phyloP scores from a whole-genome alignment of 1,140 invertebrate genomes.

The Leptinotarsa defecta region DNA sequence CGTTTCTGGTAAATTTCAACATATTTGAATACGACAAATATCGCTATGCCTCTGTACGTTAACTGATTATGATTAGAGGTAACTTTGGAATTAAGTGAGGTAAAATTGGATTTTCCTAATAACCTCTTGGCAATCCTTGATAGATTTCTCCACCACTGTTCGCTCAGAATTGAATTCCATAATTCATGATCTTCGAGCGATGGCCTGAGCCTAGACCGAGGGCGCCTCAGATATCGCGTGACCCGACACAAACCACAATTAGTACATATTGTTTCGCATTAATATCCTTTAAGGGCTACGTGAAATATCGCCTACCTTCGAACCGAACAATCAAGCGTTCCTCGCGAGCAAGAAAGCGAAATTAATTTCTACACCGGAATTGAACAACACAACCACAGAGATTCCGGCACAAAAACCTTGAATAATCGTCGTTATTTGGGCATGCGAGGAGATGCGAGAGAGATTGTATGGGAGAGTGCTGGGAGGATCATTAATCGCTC shows the following conservation, averaged over 20 bases:
- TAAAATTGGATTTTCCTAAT: too few species aligned
- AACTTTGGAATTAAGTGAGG: too few species aligned
- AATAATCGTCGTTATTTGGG: neutral
- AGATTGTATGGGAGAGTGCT: too few species aligned
- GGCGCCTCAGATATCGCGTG: slow-evolving; percentile 11
- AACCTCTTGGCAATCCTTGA: too few species aligned
- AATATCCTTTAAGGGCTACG: slow-evolving; percentile 14
- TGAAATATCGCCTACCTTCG: slow-evolving; percentile 12
- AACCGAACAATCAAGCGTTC: slow-evolving; percentile 3
- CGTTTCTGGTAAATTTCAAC: too few species aligned
- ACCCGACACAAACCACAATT: slow-evolving; percentile 13
- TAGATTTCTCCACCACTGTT: neutral
- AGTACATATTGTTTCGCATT: slow-evolving; percentile 17
- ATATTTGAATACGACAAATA: too few species aligned
- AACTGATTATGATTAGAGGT: too few species aligned
- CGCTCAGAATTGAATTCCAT: neutral
- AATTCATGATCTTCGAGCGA: neutral
- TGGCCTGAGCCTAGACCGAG: neutral
- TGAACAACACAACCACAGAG: neutral
- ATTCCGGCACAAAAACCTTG: neutral
- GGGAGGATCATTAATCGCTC: too few species aligned
- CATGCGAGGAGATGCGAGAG: neutral
- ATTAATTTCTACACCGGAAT: slow-evolving; percentile 5
- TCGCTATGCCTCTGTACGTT: too few species aligned
- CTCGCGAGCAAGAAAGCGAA: slow-evolving; percentile 5